phyloP scores from a whole-genome alignment of 2,797 vertebrate species.

The Aldrovandia affinis region DNA sequence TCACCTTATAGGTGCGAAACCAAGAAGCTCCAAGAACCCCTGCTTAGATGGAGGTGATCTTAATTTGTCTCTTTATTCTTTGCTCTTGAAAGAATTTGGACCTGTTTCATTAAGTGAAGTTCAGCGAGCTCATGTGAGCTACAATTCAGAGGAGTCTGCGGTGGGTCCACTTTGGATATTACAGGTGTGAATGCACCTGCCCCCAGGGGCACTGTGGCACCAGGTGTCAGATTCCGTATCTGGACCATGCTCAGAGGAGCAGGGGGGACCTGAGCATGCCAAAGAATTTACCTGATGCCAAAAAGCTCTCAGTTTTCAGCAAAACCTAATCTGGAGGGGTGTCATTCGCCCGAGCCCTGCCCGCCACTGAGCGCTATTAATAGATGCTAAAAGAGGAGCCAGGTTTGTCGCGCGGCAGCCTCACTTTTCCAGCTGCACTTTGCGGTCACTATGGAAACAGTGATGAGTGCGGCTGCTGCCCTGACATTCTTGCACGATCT shows the following conservation, averaged over 20 bases:
- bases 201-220: neutral
- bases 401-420: constrained; percentile 50
- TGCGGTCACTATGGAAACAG: constrained; percentile 78
- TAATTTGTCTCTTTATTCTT: neutral
- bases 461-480: constrained; percentile 65
- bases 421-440: constrained; percentile 70
- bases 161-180: neutral
- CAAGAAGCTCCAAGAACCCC: neutral
- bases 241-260: constrained; percentile 32
- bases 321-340: constrained; percentile 10
- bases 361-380: constrained; percentile 50
- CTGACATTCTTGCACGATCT: constrained; percentile 38
- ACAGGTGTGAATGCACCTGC: neutral
- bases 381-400: constrained; percentile 39
- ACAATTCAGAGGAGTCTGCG: neutral
- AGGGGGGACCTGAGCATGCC: constrained; percentile 10
- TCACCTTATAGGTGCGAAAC: neutral
- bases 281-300: constrained; percentile 36
- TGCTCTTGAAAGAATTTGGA: neutral
- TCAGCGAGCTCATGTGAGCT: neutral
- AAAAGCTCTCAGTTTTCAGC: neutral
- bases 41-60: neutral
- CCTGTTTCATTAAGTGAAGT: neutral
- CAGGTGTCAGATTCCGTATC: constrained; percentile 34
- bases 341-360: constrained; percentile 42